Evolutionary conservation across 2,888 invertebrate species (phyloP).

Genomic region (Drosophila kuntzei): DNA sequence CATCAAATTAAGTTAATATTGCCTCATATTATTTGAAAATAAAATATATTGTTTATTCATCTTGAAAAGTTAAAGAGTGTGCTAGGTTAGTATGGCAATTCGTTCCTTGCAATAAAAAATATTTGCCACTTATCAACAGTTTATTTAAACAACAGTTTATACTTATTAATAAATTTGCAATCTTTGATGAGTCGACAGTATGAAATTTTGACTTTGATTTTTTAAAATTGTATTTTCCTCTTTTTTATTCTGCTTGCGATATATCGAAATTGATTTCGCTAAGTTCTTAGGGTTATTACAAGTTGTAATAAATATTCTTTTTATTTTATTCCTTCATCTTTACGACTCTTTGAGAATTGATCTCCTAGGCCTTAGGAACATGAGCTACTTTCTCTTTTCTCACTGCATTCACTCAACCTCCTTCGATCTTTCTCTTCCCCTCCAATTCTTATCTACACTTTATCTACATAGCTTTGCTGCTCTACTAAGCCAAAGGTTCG

Average conservation of each 20-base stretch:
- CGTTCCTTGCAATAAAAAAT: neutral
- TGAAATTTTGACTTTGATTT: neutral
- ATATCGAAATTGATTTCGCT: neutral
- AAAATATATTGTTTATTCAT: neutral
- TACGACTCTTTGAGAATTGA: neutral
- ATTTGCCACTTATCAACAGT: neutral
- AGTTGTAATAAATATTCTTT: neutral
- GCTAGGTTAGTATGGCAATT: neutral
- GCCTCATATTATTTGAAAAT: no score
- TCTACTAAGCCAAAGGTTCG: neutral
- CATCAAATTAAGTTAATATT: no score
- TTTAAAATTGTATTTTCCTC: no score
- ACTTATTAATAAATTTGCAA: neutral
- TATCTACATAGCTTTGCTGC: neutral
- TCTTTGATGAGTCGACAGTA: neutral
- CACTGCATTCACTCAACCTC: neutral
- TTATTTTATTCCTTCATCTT: neutral
- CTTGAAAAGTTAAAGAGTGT: neutral
- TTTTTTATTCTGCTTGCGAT: neutral
- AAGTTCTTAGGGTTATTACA: neutral
- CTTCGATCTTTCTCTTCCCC: neutral
- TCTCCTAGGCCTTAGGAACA: neutral
- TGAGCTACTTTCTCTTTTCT: neutral
- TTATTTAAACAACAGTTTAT: neutral
- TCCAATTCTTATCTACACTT: neutral